Base-by-base conservation (phyloP, 1,140 invertebrate species). In the Hylaeus anthracinus region DNA sequence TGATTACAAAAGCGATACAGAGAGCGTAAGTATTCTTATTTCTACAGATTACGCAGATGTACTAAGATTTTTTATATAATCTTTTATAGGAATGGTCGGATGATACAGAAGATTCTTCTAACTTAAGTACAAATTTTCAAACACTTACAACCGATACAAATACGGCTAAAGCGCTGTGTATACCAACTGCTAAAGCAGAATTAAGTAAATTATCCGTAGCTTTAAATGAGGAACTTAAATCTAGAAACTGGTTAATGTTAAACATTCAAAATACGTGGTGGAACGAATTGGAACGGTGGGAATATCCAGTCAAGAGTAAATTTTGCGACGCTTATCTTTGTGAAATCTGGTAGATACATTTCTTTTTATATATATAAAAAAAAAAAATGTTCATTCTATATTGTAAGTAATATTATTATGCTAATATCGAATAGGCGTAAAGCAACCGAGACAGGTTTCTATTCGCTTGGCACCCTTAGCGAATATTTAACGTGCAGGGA, bases 251-350 rank as follows among this genome's bases (percentile, higher is more conserved):
- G 93, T 75, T 94, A 3, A 56, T 79, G n/a, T 79, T 69, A 41
- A 93, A 93, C 83, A 77, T 94, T 66, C 93, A 93, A 65, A 92
- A 92, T 66, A 87, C 77, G 37, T 94, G 92, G 92, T 94, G 93
- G 93, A 91, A 91, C 73, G 87, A 91, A 75, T 74, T 92, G 37
- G 84, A 89, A 66, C 90, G 85, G 80, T 74, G 81, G 61, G 88
- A 92, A 39, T 90, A 84, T 81, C 81, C 88, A 81, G 87, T 90
- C 3, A 39, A 77, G 0, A 93, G 90, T 76, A 81, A 82, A 82
- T 92, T 92, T 87, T 75, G 88, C 5, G 65, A 88, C 72, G 90
- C 92, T 10, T 79, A 89, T 78, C 85, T 93, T 41, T 91, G 90
- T 82, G 86, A 91, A 84, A 88, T 88, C 77, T 93, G 90, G 92